Percentiles rank a stretch among this genome's conserved stretches.
Evolutionary conservation across 2,113 vertebrate species (phyloP).

Genomic region (Mastomys natalensis): DNA sequence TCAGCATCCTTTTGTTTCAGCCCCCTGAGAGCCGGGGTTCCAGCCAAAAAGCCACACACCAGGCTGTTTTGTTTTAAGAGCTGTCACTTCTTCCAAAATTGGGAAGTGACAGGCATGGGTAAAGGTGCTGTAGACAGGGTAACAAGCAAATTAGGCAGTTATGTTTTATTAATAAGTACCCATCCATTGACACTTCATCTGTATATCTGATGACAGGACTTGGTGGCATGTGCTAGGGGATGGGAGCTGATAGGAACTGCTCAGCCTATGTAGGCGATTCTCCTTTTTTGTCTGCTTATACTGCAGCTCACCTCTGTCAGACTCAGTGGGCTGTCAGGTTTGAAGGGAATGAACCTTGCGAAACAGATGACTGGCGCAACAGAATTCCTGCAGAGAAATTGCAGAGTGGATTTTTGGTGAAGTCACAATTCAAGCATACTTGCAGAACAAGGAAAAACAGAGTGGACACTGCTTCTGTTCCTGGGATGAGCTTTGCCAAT

Average conservation of each 20-base stretch:
- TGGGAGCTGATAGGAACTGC: background rate
- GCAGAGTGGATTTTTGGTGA: slow-evolving; percentile 24
- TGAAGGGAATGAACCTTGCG: slow-evolving; percentile 22
- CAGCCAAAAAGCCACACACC: background rate
- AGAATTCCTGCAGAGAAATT: slow-evolving; percentile 30
- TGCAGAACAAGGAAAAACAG: background rate
- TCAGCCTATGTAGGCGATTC: background rate
- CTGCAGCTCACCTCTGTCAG: background rate
- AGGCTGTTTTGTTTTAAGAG: background rate
- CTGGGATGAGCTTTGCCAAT: background rate
- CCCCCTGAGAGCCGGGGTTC: background rate
- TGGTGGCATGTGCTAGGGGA: too few relatives aligned
- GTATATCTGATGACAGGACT: background rate
- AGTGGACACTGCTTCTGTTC: background rate
- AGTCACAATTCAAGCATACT: background rate
- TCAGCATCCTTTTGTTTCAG: background rate
- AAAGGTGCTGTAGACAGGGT: background rate
- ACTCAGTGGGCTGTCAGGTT: slow-evolving; percentile 17
- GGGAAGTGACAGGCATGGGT: background rate
- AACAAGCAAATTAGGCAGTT: background rate
- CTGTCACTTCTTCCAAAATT: background rate
- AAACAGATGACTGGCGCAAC: background rate
- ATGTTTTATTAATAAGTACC: background rate
- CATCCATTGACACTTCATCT: background rate
- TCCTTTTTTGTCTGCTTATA: background rate